Conservation (phyloP, 2,797 vertebrate genomes). For the Pseudomugil gertrudae region DNA sequence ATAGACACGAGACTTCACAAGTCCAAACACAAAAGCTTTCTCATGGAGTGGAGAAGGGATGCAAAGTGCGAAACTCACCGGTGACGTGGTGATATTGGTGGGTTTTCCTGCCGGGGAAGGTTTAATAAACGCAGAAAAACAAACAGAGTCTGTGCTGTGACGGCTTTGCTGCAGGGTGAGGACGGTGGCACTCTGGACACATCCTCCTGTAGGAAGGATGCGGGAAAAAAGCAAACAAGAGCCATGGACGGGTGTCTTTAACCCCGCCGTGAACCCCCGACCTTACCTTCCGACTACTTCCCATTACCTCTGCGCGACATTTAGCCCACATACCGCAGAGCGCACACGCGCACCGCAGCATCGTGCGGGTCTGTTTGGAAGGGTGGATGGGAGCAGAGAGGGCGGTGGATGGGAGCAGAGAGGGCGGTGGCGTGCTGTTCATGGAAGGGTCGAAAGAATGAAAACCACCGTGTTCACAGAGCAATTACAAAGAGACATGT, state of each 20-base stretch:
- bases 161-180: constrained; percentile 70
- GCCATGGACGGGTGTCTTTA: constrained; percentile 82
- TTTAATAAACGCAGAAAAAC: constrained; percentile 89
- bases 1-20: constrained; percentile 58
- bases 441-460: constrained; percentile 63
- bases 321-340: constrained; percentile 71
- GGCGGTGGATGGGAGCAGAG: constrained; percentile 39
- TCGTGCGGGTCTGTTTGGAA: constrained; percentile 62
- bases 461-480: constrained; percentile 56
- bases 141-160: constrained; percentile 83
- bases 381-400: no score
- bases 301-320: constrained; percentile 86
- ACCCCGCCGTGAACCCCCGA: constrained; percentile 90
- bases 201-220: constrained; percentile 94
- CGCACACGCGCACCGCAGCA: constrained; percentile 42
- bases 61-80: constrained; percentile 59
- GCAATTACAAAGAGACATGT: constrained; percentile 39
- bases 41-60: constrained; percentile 63
- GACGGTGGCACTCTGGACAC: constrained; percentile 79
- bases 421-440: constrained; percentile 55
- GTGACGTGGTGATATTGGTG: constrained; percentile 82
- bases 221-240: constrained; percentile 86
- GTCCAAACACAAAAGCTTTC: constrained; percentile 76
- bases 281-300: constrained; percentile 87
- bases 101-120: constrained; percentile 82